Evolutionary conservation across 1,140 invertebrate genomes (phyloP), one percentile per base, ranked within the genome.

Genomic region (Homarus americanus): DNA sequence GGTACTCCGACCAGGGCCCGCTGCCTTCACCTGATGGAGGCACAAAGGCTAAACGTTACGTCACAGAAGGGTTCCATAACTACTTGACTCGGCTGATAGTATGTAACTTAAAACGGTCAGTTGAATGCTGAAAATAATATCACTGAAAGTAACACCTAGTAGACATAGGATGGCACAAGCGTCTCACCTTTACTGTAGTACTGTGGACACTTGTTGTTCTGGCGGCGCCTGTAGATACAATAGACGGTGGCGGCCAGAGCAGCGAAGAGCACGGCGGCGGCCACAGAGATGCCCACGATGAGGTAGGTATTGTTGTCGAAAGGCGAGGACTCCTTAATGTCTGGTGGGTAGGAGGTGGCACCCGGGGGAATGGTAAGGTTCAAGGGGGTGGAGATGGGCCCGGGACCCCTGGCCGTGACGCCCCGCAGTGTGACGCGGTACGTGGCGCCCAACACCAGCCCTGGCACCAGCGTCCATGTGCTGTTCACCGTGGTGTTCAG

Each of bases 221-320:
- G 63, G 24, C 90, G 86, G n/a, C 84, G 82, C 15, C 87, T 44
- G 76, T 92, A 93, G 20, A 93, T 90, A 53, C 82, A 91, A 58
- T 85, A 87, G 73, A 93, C 92, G 24, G 75, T 82, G 12, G 44
- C 92, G 10, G 91, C 86, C 0, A 93, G 83, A 15, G 75, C 86
- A 36, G 82, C 88, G 28, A 90, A 93, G 63, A 93, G 76, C 17
- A 93, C 49, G 4, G 80, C 53, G 5, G 92, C 92, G 9, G 86
- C 92, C 15, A 88, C 82, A 24, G 87, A 87, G 38, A 93, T 93
- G 20, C 87, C 89, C n/a, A 93, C 78, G 34, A 93, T 93, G 66
- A 93, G 84, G 87, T 93, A 93, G 15, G 89, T 93, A 66, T 93
- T 93, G 78, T 86, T 92, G 32, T 91, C 87, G 20, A 91, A 87